Base-by-base conservation (phyloP, 30 jellyfish, hydroid and myxozoan genomes). In the Pelagia noctiluca region DNA sequence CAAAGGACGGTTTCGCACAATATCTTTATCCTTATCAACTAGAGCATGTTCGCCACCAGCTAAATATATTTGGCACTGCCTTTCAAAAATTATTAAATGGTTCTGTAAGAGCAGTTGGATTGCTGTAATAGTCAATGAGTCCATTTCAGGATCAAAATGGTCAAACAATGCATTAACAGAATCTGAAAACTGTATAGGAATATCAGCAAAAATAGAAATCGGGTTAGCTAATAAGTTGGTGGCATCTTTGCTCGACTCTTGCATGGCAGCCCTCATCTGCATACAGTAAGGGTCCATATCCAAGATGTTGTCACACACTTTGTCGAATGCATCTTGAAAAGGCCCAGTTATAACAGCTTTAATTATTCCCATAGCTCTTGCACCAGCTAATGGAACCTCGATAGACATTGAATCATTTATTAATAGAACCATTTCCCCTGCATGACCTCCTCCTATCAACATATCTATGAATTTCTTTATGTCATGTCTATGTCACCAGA, bases 261-360 rank as follows among this genome's bases (percentile, higher is more conserved):
- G 23, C 10, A 60, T 10, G 10, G 11, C 72, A 4, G 10, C 34
- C 21, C 21, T 60, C 72, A n/a, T 60, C 23, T 60, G 8, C 8
- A n/a, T 10, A 26, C 72, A 23, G 23, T 8, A 66, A 10, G 79
- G 67, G 10, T 10, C 79, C 63, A 33, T 33, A 3, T 33, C 67
- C 19, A 66, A 33, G 22, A 66, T 28, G 23, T 66, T 33, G 60
- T 13, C 10, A 23, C 65, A 28, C 4, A n/a, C 63, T 13, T 66
- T 66, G 22, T 66, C 79, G 5, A 66, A 13, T 13, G 79, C 79
- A 8, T 68, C 79, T 66, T 66, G 79, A 28, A 66, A 66, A 24
- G 67, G 67, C 16, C 74, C 74, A 11, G 79, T 23, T 3, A 66
- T 66, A 66, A 68, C 19, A 8, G 79, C 79, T 23, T 66, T 28